A percentile compares a stretch with the other conserved stretches of the same genome.
These are phyloP conservation scores for Nephila pilipes DNA, from an alignment of 1,140 invertebrate species.

Conservation along the genomic window DNA sequence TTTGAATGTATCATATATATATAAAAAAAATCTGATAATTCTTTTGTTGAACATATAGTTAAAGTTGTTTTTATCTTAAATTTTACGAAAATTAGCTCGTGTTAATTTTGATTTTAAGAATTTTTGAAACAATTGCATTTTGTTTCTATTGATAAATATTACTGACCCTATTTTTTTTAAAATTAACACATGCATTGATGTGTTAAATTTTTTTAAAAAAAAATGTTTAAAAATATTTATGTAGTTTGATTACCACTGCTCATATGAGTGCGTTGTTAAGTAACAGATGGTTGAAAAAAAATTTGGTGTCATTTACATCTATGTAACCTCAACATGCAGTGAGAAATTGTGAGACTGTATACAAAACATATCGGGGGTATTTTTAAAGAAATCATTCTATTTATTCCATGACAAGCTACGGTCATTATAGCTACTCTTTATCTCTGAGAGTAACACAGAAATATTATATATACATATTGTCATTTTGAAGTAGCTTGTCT, in stretches of 20 bases:
- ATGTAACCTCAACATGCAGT: conserved; percentile 59
- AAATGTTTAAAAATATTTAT: too few species aligned
- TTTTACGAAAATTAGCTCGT: too few species aligned
- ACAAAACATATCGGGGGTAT: conserved; percentile 72
- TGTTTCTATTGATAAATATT: too few species aligned
- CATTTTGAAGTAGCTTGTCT: conserved; percentile 64
- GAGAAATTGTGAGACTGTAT: conserved; percentile 50
- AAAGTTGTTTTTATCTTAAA: too few species aligned
- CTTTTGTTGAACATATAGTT: too few species aligned
- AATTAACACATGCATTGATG: too few species aligned
- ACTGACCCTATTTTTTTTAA: too few species aligned
- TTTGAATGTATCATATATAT: too few species aligned
- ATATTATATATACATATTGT: conserved; percentile 29
- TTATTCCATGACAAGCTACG: conserved; percentile 61
- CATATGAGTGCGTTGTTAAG: background rate
- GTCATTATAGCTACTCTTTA: background rate
- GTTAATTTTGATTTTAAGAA: too few species aligned
- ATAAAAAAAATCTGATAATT: too few species aligned
- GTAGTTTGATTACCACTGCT: background rate
- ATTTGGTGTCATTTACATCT: background rate
- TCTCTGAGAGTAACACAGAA: background rate
- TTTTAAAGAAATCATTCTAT: conserved; percentile 52
- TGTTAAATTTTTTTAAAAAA: too few species aligned
- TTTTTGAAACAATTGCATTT: too few species aligned
- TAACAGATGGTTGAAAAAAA: background rate